Conservation (phyloP, 2,113 vertebrate genomes). For the Melanerpes formicivorus region DNA sequence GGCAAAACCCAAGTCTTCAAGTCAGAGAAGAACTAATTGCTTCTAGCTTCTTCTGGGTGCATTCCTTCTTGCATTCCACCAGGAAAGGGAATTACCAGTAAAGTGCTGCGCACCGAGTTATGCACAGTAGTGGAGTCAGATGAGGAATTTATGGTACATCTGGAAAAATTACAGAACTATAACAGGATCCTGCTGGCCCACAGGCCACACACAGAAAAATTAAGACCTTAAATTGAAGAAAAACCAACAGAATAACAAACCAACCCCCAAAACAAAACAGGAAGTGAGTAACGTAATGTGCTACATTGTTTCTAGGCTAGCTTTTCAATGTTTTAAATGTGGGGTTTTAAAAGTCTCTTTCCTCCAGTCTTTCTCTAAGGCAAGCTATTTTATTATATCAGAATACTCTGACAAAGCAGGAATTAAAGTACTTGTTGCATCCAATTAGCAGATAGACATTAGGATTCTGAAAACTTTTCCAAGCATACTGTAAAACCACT, state of each 20-base stretch:
- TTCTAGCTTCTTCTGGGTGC: not conserved
- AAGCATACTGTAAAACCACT: conserved; percentile 32
- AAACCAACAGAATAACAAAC: not conserved
- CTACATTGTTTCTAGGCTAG: not conserved
- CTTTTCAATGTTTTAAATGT: not conserved
- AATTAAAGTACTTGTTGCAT: conserved; percentile 59
- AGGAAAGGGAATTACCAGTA: not conserved
- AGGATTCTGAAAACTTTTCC: conserved; percentile 39
- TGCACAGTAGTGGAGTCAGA: not conserved
- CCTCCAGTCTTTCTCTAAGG: not conserved
- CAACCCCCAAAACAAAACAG: too few species aligned
- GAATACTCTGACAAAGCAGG: not conserved
- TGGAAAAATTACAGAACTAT: not conserved
- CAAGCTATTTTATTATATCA: not conserved
- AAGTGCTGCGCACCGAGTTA: not conserved
- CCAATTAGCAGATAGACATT: conserved; percentile 32
- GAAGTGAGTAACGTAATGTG: not conserved
- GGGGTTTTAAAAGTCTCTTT: not conserved
- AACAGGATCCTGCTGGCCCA: not conserved
- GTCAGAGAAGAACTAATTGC: not conserved
- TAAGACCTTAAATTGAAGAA: not conserved
- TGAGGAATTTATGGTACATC: not conserved
- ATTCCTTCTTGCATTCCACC: not conserved
- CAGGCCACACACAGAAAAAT: not conserved
- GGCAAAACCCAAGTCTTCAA: not conserved